Percentiles rank a stretch among this genome's conserved stretches.
phyloP scores from a whole-genome alignment of 2,888 invertebrate genomes.

The Mesochorus sp. region DNA sequence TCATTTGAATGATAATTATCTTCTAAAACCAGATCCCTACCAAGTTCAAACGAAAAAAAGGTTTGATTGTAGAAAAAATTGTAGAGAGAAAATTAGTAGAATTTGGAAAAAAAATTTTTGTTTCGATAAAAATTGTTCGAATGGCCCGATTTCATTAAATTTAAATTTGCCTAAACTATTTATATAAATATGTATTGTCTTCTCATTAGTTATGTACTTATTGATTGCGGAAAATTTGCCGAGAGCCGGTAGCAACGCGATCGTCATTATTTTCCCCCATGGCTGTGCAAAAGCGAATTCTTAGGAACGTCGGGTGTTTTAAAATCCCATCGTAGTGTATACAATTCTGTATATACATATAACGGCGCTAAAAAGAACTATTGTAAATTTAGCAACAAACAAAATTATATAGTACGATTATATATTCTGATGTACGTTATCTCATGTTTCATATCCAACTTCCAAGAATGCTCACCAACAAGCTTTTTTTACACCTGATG shows the following conservation, averaged over 20 bases:
- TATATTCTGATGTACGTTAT: slow-evolving; percentile 59
- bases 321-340: slow-evolving; percentile 40
- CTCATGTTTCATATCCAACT: slow-evolving; percentile 60
- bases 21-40: neutral
- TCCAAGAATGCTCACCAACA: slow-evolving; percentile 56
- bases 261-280: slow-evolving; percentile 52
- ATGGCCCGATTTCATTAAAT: neutral
- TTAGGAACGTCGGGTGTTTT: slow-evolving; percentile 58
- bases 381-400: slow-evolving; percentile 49
- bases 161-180: slow-evolving; percentile 20
- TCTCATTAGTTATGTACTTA: slow-evolving; percentile 14
- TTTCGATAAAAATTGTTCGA: neutral
- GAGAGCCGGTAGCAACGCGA: slow-evolving; percentile 20
- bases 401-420: slow-evolving; percentile 43
- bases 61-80: neutral
- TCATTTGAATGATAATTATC: slow-evolving; percentile 16
- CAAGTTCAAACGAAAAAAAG: neutral
- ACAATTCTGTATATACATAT: slow-evolving; percentile 18
- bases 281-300: slow-evolving; percentile 66
- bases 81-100: neutral
- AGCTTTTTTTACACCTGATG: slow-evolving; percentile 66
- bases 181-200: slow-evolving; percentile 14
- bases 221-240: slow-evolving; percentile 25
- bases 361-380: slow-evolving; percentile 52
- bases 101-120: neutral